phyloP scores from a whole-genome alignment of 2,888 invertebrate species.

The Keiferia lycopersicella region DNA sequence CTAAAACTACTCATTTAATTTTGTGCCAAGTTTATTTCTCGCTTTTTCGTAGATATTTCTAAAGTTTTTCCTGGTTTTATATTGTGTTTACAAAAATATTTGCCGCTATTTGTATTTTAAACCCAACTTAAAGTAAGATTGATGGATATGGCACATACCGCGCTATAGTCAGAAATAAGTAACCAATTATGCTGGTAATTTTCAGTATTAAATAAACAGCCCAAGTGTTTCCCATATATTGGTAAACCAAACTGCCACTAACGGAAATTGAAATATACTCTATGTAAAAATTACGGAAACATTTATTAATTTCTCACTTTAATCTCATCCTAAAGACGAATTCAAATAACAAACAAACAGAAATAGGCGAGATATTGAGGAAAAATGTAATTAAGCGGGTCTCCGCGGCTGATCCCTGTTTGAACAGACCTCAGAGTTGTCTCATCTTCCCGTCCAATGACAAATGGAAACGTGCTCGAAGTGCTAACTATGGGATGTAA shows the following conservation, averaged over 20 bases:
- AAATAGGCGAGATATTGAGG: not conserved
- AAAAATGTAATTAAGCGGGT: constrained; percentile 4
- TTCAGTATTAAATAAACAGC: no score
- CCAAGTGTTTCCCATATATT: no score
- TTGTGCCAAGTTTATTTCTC: constrained; percentile 7
- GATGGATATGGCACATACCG: not conserved
- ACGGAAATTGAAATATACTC: no score
- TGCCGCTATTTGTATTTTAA: not conserved
- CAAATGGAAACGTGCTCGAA: not conserved
- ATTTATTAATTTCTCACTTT: no score
- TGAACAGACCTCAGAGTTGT: not conserved
- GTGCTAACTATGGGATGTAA: not conserved
- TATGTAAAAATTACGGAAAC: no score
- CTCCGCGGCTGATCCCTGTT: not conserved
- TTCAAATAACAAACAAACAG: not conserved
- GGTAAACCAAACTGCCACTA: no score
- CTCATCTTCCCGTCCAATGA: not conserved
- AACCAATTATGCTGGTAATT: no score
- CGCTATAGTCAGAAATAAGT: no score
- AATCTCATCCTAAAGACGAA: not conserved
- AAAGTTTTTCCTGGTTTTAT: not conserved
- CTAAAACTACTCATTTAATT: constrained; percentile 17
- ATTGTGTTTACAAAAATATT: not conserved
- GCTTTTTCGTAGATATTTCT: not conserved
- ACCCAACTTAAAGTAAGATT: not conserved